Percentiles rank a stretch among this genome's conserved stretches.
These are phyloP conservation scores for Acronicta psi DNA, from an alignment of 2,888 invertebrate genomes.

Conservation along the genomic window DNA sequence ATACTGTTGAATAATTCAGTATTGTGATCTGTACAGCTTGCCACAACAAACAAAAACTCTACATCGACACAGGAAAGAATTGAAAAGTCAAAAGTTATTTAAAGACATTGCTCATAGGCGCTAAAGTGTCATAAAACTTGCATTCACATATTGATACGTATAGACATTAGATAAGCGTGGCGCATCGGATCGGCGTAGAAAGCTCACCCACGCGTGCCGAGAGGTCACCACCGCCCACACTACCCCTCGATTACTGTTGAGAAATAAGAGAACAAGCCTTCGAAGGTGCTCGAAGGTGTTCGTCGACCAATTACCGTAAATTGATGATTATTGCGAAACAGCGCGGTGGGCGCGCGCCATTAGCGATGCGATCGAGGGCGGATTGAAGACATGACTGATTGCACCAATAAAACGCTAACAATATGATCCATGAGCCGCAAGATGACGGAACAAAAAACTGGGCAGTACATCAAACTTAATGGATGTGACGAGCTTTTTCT, in stretches of 20 bases:
- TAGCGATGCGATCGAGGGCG: slow-evolving; percentile 64
- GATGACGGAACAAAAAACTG: slow-evolving; percentile 47
- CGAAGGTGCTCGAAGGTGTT: slow-evolving; percentile 64
- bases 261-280: slow-evolving; percentile 65
- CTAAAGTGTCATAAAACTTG: slow-evolving; percentile 48
- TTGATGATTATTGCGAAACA: slow-evolving; percentile 80
- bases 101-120: slow-evolving; percentile 40
- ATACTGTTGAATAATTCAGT: slow-evolving; percentile 49
- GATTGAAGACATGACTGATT: slow-evolving; percentile 63
- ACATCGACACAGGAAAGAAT: slow-evolving; percentile 23
- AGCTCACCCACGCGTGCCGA: slow-evolving; percentile 81
- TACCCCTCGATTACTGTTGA: slow-evolving; percentile 69
- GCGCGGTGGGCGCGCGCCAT: slow-evolving; percentile 63
- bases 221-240: slow-evolving; percentile 83
- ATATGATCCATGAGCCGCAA: slow-evolving; percentile 43
- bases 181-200: slow-evolving; percentile 73
- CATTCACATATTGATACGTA: slow-evolving; percentile 55
- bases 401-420: slow-evolving; percentile 56
- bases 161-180: slow-evolving; percentile 63
- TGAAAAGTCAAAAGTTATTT: slow-evolving; percentile 30
- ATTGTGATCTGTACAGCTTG: slow-evolving; percentile 38
- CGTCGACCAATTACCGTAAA: slow-evolving; percentile 73
- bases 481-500: slow-evolving; percentile 48
- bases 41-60: slow-evolving; percentile 26
- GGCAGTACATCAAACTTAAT: slow-evolving; percentile 49